phyloP scores from a whole-genome alignment of 2,888 invertebrate species.

The Ditula angustiorana region DNA sequence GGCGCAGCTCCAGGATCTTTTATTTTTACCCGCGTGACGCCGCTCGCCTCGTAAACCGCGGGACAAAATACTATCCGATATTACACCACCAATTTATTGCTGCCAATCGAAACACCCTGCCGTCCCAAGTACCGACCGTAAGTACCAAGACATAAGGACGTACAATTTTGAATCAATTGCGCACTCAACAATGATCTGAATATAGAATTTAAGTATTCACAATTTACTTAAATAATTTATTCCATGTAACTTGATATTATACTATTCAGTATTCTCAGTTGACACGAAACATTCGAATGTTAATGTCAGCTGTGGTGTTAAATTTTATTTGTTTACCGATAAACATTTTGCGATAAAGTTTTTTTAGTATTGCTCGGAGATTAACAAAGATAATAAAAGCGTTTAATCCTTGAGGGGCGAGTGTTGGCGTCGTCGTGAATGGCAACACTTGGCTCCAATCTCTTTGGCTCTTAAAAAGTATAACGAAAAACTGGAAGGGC shows the following conservation, averaged over 20 bases:
- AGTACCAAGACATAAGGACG: conserved; percentile 6
- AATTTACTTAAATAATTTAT: conserved; percentile 63
- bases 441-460: conserved; percentile 21
- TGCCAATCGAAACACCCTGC: conserved; percentile 23
- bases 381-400: conserved; percentile 25
- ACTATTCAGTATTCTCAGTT: conserved; percentile 10
- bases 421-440: conserved; percentile 10
- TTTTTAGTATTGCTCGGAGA: conserved; percentile 10
- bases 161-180: neutral
- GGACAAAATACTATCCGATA: conserved; percentile 65
- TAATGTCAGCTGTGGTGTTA: neutral
- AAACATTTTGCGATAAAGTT: conserved; percentile 18
- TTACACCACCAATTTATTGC: conserved; percentile 46
- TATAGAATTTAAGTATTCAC: conserved; percentile 68
- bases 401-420: conserved; percentile 14
- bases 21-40: conserved; percentile 64
- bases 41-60: conserved; percentile 68
- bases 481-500: conserved; percentile 21
- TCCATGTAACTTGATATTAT: conserved; percentile 63
- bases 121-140: conserved; percentile 44
- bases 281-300: neutral
- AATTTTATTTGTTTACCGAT: conserved; percentile 29
- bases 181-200: conserved; percentile 58
- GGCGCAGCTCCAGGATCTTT: conserved; percentile 51
- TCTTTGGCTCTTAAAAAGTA: conserved; percentile 29